Evolutionary conservation across 2,888 invertebrate species (phyloP).

Genomic region (Hymenopus coronatus): DNA sequence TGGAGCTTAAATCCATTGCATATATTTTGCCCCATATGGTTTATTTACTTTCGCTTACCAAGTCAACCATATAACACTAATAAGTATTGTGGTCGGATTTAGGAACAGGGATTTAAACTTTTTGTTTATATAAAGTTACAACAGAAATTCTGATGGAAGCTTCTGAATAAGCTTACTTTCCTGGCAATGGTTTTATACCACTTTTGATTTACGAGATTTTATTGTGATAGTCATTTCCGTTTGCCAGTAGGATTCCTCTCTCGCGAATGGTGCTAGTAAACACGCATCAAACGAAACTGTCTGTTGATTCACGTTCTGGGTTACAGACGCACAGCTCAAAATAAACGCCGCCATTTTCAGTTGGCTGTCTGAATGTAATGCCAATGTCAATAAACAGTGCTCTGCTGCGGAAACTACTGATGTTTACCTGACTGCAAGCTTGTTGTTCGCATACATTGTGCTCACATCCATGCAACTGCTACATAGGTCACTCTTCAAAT

Average conservation of each 20-base stretch:
- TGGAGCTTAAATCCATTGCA: too few relatives aligned
- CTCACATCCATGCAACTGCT: not conserved
- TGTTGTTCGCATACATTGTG: not conserved
- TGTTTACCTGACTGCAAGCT: not conserved
- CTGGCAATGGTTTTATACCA: not conserved
- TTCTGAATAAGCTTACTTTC: too few relatives aligned
- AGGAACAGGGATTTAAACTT: too few relatives aligned
- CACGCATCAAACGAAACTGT: not conserved
- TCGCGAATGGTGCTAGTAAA: not conserved
- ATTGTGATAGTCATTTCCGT: not conserved
- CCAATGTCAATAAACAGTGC: not conserved
- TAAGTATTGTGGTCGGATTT: too few relatives aligned
- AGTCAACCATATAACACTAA: too few relatives aligned
- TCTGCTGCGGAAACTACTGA: not conserved
- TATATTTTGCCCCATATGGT: too few relatives aligned
- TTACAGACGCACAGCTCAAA: not conserved
- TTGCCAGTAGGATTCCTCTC: not conserved
- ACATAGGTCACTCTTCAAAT: not conserved
- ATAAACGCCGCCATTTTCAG: not conserved
- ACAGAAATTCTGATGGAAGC: too few relatives aligned
- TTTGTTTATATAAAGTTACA: too few relatives aligned
- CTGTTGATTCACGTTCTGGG: not conserved
- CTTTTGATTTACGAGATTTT: not conserved
- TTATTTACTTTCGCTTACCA: too few relatives aligned
- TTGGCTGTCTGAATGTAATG: not conserved